phyloP scores from a whole-genome alignment of 2,888 invertebrate genomes.

The Parnassius orleans region DNA sequence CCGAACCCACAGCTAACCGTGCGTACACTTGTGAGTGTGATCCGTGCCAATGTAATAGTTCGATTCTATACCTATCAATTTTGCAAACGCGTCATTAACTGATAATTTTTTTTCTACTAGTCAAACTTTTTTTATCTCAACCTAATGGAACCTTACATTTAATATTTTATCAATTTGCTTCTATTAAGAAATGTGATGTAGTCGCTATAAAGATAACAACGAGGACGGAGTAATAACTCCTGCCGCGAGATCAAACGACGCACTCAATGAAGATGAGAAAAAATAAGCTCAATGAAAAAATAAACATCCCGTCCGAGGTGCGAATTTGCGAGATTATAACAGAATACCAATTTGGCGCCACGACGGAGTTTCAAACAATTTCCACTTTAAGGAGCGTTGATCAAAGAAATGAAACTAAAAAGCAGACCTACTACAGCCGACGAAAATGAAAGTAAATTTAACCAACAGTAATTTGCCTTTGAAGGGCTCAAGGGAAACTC shows the following conservation, averaged over 20 bases:
- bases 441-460: conserved; percentile 76
- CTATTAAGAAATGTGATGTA: not conserved
- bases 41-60: no score
- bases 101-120: no score
- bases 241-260: conserved; percentile 31
- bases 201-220: conserved; percentile 3
- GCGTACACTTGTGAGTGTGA: no score
- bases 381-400: conserved; percentile 69
- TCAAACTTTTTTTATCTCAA: no score
- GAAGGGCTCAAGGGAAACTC: conserved; percentile 63
- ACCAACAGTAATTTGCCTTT: conserved; percentile 77
- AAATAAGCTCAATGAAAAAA: conserved; percentile 20
- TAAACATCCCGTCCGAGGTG: conserved; percentile 50
- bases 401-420: conserved; percentile 79
- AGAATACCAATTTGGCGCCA: conserved; percentile 68
- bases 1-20: no score
- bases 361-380: conserved; percentile 72
- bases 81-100: no score
- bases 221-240: conserved; percentile 22
- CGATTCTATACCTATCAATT: no score
- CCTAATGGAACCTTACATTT: no score
- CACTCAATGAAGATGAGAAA: conserved; percentile 30
- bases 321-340: conserved; percentile 69
- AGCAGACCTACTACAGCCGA: conserved; percentile 56
- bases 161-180: no score